These are phyloP conservation scores for Antheraea mylitta DNA, from an alignment of 1,140 invertebrate species.

Conservation along the genomic window DNA sequence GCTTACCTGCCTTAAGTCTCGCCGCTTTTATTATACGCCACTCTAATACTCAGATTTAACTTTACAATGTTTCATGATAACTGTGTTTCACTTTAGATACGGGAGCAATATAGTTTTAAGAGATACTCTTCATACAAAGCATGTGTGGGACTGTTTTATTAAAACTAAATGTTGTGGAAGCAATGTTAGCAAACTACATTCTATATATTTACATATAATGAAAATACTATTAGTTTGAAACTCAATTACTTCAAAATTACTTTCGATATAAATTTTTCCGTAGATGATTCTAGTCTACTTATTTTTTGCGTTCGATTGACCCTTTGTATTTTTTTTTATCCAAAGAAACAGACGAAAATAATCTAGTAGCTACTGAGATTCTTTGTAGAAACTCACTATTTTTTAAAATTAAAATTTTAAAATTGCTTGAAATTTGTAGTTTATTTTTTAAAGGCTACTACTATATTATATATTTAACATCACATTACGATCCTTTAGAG, in stretches of 20 bases:
- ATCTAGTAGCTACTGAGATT: no score
- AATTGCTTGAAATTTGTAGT: no score
- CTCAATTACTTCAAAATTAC: neutral
- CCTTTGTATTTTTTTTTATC: no score
- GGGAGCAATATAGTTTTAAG: neutral
- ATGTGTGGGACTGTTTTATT: neutral
- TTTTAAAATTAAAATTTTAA: no score
- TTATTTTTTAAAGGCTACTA: no score
- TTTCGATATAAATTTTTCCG: no score
- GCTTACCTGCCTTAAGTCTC: conserved; percentile 16
- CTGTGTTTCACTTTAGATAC: neutral
- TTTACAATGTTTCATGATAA: conserved; percentile 10
- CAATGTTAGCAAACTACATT: neutral
- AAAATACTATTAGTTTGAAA: neutral
- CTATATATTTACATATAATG: neutral
- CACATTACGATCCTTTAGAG: no score
- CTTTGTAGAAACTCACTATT: no score
- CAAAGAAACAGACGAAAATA: no score
- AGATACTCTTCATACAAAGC: neutral
- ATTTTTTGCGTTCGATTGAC: no score
- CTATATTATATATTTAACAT: no score
- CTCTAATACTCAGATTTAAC: conserved; percentile 14
- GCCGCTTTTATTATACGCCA: conserved; percentile 12
- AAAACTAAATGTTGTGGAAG: neutral
- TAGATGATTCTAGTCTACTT: no score